Base-by-base conservation (phyloP, 1,140 invertebrate species). In the Zophobas morio region DNA sequence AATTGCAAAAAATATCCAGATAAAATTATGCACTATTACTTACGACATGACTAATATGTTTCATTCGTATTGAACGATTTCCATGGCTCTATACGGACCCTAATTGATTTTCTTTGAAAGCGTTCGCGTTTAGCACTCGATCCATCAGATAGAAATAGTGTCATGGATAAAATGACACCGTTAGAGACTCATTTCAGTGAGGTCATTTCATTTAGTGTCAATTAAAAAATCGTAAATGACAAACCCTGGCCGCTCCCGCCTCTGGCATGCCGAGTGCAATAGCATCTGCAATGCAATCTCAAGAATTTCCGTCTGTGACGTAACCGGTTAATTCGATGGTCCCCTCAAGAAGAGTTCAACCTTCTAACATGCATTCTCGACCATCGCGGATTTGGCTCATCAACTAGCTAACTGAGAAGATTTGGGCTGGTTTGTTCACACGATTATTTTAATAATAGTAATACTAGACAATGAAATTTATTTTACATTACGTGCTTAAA, bases 191-290 rank as follows among this genome's bases (percentile, higher is more conserved):
- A 51, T 20, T 51, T 51, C 49, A 6, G 6, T 51, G 49, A 39
- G 39, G 60, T 66, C 60, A 66, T 66, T 66, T 66, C 37, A 66
- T 66, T 66, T 42, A 66, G 60, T 66, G 60, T 66, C 60, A 66
- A 66, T 66, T 66, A 66, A 66, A 66, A 66, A 66, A 66, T 66
- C 60, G 60, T 66, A 66, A 66, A 66, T 42, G 60, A 66, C 60
- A 42, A 66, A 66, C 60, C 60, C 56, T 36, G 20, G 60, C 60
- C 60, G 60, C 60, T 66, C 60, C 60, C 39, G 60, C 60, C 36
- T 20, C 8, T 46, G 60, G 60, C 60, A 66, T 66, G 60, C 34
- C n/a, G 60, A 66, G 60, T 66, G 60, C 60, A 66, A 66, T 66
- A 66, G 60, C 60, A 66, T 66, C 60, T 42, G 60, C 60, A 66